phyloP scores from a whole-genome alignment of 2,888 invertebrate species.

The Lampropteryx suffumata region DNA sequence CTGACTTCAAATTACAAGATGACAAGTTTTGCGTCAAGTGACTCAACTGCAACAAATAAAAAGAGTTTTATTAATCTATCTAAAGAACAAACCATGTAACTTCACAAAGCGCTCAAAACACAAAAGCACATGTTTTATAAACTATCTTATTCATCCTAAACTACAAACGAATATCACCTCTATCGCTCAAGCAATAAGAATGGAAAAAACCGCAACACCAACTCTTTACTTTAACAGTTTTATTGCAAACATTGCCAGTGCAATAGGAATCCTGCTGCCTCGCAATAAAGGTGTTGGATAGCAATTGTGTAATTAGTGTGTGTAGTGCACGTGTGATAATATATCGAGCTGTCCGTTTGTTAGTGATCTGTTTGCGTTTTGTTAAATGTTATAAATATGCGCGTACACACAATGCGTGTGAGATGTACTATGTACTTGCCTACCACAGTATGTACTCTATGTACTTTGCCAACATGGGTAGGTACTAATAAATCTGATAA shows the following conservation, averaged over 20 bases:
- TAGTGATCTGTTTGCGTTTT: slow-evolving; percentile 19
- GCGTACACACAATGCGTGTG: no score
- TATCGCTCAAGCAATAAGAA: not conserved
- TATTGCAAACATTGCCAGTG: not conserved
- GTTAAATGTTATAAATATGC: not conserved
- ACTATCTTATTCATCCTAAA: not conserved
- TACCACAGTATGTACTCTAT: no score
- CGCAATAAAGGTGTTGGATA: not conserved
- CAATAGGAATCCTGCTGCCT: not conserved
- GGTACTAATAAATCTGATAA: no score
- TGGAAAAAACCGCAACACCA: not conserved
- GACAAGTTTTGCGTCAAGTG: slow-evolving; percentile 18
- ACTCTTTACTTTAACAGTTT: slow-evolving; percentile 5
- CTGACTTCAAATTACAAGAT: slow-evolving; percentile 1
- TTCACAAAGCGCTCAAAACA: slow-evolving; percentile 27
- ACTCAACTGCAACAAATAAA: slow-evolving; percentile 28
- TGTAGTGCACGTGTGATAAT: slow-evolving; percentile 20
- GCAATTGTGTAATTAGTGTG: slow-evolving; percentile 1
- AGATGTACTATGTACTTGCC: no score
- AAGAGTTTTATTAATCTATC: slow-evolving; percentile 31
- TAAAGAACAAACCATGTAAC: slow-evolving; percentile 27
- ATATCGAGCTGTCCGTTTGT: slow-evolving; percentile 21
- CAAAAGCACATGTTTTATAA: slow-evolving; percentile 22
- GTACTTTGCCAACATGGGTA: no score
- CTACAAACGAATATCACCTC: slow-evolving; percentile 6